Percentiles rank a stretch among this genome's conserved stretches.
Evolutionary conservation across 1,140 invertebrate species (phyloP).

Genomic region (Lordiphosa mommai): DNA sequence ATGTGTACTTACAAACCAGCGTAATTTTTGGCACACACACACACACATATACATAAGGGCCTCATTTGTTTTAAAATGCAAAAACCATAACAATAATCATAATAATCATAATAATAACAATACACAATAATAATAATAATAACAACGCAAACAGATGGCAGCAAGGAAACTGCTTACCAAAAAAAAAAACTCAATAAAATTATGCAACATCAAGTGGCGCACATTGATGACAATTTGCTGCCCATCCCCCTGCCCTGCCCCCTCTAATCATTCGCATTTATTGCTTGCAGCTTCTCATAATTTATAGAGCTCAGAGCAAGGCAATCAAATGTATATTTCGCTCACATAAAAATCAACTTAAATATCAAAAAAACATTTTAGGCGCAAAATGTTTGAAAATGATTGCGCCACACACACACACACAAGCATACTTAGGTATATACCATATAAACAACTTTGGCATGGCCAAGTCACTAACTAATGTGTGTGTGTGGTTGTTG

Average conservation of each 20-base stretch:
- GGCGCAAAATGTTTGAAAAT: constrained; percentile 5
- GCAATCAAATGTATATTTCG: background rate
- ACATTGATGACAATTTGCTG: too few relatives aligned
- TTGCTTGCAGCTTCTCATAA: too few relatives aligned
- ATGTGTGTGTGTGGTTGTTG: too few relatives aligned
- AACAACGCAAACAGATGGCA: constrained; percentile 3
- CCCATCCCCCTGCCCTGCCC: too few relatives aligned
- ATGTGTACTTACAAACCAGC: constrained; percentile 1
- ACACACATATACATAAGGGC: background rate
- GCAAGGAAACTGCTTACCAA: background rate
- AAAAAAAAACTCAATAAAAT: too few relatives aligned
- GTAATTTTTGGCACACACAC: constrained; percentile 2
- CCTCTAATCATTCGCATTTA: too few relatives aligned
- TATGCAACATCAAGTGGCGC: too few relatives aligned
- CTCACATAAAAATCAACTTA: constrained; percentile 4
- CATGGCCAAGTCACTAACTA: too few relatives aligned
- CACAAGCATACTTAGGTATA: constrained; percentile 2
- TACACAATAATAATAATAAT: constrained; percentile 3
- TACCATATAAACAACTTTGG: too few relatives aligned
- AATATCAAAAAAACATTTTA: background rate
- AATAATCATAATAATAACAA: constrained; percentile 8
- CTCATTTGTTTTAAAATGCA: constrained; percentile 13
- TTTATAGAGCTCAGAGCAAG: too few relatives aligned
- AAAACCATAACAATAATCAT: constrained; percentile 12
- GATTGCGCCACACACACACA: background rate